These are phyloP conservation scores for Spinus olivaceus DNA, from an alignment of 2,797 vertebrate genomes.

Conservation along the genomic window DNA sequence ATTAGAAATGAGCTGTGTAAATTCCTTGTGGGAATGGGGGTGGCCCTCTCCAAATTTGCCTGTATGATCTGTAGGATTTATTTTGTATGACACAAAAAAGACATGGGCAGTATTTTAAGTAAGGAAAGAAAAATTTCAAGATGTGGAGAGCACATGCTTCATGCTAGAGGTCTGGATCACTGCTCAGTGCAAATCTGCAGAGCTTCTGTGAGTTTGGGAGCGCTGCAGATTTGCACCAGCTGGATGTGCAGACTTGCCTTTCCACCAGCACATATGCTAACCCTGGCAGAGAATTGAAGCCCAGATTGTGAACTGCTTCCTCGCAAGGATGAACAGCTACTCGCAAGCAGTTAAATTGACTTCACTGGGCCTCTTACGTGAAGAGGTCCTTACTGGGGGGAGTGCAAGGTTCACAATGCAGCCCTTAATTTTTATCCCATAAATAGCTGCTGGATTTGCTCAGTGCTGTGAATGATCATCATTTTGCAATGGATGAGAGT, in stretches of 20 bases:
- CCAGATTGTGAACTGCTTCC: slow-evolving; percentile 36
- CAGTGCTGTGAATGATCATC: slow-evolving; percentile 21
- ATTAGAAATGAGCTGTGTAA: neutral
- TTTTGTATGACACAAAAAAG: neutral
- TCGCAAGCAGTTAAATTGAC: neutral
- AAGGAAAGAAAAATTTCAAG: neutral
- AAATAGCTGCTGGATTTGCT: slow-evolving; percentile 25
- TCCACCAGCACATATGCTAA: slow-evolving; percentile 22
- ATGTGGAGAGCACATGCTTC: neutral
- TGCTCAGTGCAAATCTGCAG: neutral
- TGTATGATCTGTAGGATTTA: neutral
- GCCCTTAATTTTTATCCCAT: slow-evolving; percentile 19
- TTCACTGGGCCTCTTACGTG: neutral
- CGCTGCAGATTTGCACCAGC: neutral
- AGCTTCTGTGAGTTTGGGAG: neutral
- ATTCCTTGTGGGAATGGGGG: neutral
- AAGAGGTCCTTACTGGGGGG: neutral
- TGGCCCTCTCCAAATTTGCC: neutral
- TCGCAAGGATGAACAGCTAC: slow-evolving; percentile 15
- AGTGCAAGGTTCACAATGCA: neutral
- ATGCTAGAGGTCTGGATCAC: neutral
- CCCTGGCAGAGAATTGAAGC: slow-evolving; percentile 10
- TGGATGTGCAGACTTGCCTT: neutral
- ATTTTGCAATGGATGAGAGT: slow-evolving; percentile 21
- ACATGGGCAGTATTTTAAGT: neutral